phyloP scores from a whole-genome alignment of 2,113 vertebrate species.

The Protobothrops flavoviridis region DNA sequence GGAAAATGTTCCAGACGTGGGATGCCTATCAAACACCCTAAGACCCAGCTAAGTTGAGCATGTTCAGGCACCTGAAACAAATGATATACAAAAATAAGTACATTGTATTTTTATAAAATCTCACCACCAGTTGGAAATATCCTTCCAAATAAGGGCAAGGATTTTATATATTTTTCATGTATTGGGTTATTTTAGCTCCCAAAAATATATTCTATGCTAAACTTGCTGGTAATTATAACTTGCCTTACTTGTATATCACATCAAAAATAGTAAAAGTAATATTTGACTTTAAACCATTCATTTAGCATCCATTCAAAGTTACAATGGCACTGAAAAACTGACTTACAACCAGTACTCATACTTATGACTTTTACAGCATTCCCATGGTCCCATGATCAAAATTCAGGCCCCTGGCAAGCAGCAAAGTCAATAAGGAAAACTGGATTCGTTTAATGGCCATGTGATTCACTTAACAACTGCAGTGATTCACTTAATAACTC shows the following conservation, averaged over 20 bases:
- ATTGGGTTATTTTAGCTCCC: background rate
- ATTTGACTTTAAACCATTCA: background rate
- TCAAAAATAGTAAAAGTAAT: background rate
- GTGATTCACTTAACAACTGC: too few relatives aligned
- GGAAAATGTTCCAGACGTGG: conserved; percentile 88
- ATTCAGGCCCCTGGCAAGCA: too few relatives aligned
- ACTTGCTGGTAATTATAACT: background rate
- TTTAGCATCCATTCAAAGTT: too few relatives aligned
- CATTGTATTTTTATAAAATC: background rate
- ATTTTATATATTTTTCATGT: background rate
- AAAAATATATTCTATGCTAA: background rate
- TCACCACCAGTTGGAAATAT: background rate
- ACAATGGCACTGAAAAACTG: too few relatives aligned
- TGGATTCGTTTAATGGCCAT: too few relatives aligned
- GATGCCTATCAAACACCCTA: conserved; percentile 88
- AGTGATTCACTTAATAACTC: too few relatives aligned
- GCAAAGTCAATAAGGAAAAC: too few relatives aligned
- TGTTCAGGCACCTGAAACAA: conserved; percentile 85
- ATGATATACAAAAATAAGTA: conserved; percentile 14
- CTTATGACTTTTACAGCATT: too few relatives aligned
- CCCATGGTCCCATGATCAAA: too few relatives aligned
- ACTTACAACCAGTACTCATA: too few relatives aligned
- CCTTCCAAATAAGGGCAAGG: background rate
- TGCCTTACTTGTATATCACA: background rate
- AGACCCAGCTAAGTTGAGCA: conserved; percentile 88